These are phyloP conservation scores for Hyla sarda DNA, from an alignment of 2,113 vertebrate genomes.

Conservation along the genomic window DNA sequence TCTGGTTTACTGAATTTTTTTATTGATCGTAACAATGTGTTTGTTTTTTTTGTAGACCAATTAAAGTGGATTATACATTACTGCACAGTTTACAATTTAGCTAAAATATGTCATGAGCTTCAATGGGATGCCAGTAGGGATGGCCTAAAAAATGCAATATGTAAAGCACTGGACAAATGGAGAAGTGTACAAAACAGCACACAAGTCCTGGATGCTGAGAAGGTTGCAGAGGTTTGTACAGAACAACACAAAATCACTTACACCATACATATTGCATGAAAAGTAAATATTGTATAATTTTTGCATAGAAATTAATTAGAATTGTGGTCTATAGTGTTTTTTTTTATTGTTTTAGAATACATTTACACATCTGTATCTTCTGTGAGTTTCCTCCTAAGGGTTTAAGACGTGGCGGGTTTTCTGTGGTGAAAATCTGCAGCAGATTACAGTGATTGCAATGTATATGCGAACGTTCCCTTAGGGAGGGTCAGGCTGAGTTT, in stretches of 20 bases:
- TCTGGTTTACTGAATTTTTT: background rate
- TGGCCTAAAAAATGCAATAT: constrained; percentile 59
- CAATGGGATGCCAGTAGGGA: constrained; percentile 60
- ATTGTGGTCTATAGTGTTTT: too few species aligned
- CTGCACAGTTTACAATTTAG: constrained; percentile 66
- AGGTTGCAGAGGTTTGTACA: constrained; percentile 61
- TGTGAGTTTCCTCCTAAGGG: too few species aligned
- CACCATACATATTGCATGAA: background rate
- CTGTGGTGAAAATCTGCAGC: too few species aligned
- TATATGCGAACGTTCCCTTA: too few species aligned
- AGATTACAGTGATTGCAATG: too few species aligned
- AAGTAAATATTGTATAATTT: background rate
- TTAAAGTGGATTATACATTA: constrained; percentile 64
- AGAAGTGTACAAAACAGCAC: constrained; percentile 57
- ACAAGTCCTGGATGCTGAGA: constrained; percentile 52
- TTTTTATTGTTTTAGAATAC: too few species aligned
- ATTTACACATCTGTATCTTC: too few species aligned
- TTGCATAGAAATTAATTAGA: too few species aligned
- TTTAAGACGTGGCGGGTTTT: too few species aligned
- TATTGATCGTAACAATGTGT: background rate
- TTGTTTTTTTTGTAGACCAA: constrained; percentile 61
- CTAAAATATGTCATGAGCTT: constrained; percentile 65
- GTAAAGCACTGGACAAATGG: constrained; percentile 60
- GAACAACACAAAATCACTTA: background rate
- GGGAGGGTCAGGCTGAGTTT: too few species aligned